phyloP scores from a whole-genome alignment of 2,797 vertebrate genomes.

The Oophaga sylvatica region DNA sequence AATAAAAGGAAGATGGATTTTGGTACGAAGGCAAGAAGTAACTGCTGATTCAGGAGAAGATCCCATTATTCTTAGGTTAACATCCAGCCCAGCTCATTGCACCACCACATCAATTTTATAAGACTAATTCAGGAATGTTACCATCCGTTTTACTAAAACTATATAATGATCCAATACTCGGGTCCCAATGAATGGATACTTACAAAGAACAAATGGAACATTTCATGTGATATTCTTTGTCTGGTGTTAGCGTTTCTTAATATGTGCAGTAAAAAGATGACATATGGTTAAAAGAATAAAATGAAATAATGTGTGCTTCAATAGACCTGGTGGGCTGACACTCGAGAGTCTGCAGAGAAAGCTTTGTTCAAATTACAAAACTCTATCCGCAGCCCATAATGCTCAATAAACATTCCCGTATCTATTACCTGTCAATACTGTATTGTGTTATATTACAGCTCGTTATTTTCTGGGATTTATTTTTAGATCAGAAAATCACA shows the following conservation, averaged over 20 bases:
- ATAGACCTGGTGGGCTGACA: neutral
- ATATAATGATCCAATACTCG: neutral
- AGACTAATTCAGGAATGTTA: neutral
- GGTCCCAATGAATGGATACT: neutral
- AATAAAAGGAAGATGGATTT: slow-evolving; percentile 6
- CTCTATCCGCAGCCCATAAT: neutral
- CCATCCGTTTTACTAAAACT: neutral
- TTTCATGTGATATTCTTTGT: neutral
- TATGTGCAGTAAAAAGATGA: neutral
- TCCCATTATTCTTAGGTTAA: neutral
- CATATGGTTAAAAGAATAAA: neutral
- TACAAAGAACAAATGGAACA: neutral
- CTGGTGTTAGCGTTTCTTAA: neutral
- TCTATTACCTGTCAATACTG: neutral
- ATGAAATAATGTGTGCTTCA: neutral
- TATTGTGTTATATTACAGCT: no score
- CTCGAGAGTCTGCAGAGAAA: neutral
- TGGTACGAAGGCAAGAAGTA: neutral
- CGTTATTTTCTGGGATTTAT: no score
- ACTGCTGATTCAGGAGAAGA: neutral
- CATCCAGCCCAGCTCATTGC: neutral
- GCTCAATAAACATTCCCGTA: neutral
- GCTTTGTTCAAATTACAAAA: neutral
- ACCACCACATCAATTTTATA: neutral
- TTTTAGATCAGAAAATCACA: no score